phyloP scores from a whole-genome alignment of 53 echinoderm and acorn worm species.

The Mesocentrotus franciscanus region DNA sequence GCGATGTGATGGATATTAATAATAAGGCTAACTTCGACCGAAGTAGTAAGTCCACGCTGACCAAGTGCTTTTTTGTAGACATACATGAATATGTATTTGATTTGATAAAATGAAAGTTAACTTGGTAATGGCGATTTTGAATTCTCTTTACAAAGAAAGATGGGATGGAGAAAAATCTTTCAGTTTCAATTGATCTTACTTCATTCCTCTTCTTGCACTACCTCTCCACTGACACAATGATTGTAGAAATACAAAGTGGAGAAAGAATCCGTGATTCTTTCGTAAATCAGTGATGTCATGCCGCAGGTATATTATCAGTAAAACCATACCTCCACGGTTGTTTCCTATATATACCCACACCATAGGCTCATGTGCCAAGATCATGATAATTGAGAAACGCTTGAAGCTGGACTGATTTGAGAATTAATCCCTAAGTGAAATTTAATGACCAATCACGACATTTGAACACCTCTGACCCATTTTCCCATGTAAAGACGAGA shows the following conservation, averaged over 20 bases:
- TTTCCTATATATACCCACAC: neutral
- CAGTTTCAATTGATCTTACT: neutral
- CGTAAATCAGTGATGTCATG: neutral
- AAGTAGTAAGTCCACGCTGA: neutral
- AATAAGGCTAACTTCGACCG: neutral
- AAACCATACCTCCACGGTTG: neutral
- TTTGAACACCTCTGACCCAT: slow-evolving; percentile 35
- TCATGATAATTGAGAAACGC: neutral
- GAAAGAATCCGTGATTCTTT: neutral
- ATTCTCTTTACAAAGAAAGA: too few relatives aligned
- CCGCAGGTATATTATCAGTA: neutral
- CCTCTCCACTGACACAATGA: neutral
- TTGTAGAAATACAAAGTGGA: neutral
- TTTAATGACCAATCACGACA: slow-evolving; percentile 34
- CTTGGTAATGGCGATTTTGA: too few relatives aligned
- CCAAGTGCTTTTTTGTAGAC: too few relatives aligned
- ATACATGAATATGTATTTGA: too few relatives aligned
- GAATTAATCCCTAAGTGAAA: slow-evolving; percentile 35
- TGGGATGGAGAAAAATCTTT: neutral
- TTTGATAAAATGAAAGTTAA: too few relatives aligned
- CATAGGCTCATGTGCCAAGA: neutral
- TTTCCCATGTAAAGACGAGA: neutral
- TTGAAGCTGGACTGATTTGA: slow-evolving; percentile 34
- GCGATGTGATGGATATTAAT: too few relatives aligned
- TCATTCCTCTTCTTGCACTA: neutral